Evolutionary conservation across 2,888 invertebrate species (phyloP).

Genomic region (Ganaspis brasiliensis): DNA sequence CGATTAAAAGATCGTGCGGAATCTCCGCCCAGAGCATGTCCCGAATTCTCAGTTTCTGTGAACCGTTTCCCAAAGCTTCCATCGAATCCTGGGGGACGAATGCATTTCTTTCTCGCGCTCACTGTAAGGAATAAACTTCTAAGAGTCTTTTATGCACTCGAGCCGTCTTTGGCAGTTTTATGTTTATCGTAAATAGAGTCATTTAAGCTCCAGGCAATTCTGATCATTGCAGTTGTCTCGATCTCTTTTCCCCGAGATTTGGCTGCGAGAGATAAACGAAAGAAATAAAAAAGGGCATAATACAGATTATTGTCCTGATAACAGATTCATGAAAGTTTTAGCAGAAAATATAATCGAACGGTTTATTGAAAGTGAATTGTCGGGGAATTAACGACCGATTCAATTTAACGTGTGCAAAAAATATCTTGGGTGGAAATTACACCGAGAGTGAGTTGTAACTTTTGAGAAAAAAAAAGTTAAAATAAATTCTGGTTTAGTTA

Average conservation of each 20-base stretch:
- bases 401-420: no score
- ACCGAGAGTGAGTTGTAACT: no score
- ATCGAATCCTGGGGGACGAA: constrained; percentile 26
- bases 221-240: neutral
- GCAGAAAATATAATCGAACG: no score
- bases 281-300: neutral
- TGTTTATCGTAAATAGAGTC: constrained; percentile 33
- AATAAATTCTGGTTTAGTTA: no score
- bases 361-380: no score
- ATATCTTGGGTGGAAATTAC: no score
- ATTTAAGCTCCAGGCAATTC: constrained; percentile 24
- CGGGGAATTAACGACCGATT: no score
- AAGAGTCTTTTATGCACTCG: constrained; percentile 40
- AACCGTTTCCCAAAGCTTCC: constrained; percentile 1
- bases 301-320: no score
- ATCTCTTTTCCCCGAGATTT: neutral
- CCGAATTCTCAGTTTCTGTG: constrained; percentile 63
- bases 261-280: neutral
- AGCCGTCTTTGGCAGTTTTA: constrained; percentile 16
- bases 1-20: constrained; percentile 74
- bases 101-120: constrained; percentile 20
- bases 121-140: constrained; percentile 17
- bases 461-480: no score
- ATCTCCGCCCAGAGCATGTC: constrained; percentile 74
- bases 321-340: no score